Conservation (phyloP, 2,113 vertebrate genomes). For the Mesoclemmys tuberculata region DNA sequence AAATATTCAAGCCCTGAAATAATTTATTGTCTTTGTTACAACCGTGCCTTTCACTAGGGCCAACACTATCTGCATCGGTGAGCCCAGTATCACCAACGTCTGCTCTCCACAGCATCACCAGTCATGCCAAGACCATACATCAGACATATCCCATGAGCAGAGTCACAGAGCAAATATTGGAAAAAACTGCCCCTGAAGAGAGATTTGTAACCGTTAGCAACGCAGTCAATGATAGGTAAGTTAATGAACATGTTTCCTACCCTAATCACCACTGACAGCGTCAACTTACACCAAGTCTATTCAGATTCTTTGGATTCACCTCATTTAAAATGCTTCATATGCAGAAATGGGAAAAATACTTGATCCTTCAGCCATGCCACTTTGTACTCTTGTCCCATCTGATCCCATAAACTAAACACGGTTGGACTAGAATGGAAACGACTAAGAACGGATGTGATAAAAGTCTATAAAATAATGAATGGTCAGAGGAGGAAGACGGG, state of each 20-base stretch:
- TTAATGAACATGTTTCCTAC: rapidly evolving
- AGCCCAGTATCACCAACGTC: neutral
- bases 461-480: neutral
- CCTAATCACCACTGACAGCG: rapidly evolving
- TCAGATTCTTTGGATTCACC: rapidly evolving
- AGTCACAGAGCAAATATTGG: neutral
- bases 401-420: neutral
- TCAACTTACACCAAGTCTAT: rapidly evolving
- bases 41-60: neutral
- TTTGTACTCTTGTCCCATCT: neutral
- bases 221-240: neutral
- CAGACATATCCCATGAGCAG: neutral
- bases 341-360: neutral
- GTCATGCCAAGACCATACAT: rapidly evolving
- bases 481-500: neutral
- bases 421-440: neutral
- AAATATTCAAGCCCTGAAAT: neutral
- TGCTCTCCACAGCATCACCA: rapidly evolving
- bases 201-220: rapidly evolving
- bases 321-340: rapidly evolving
- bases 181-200: neutral
- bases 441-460: neutral
- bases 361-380: neutral
- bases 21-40: neutral
- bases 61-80: neutral